A percentile compares a stretch with the other conserved stretches of the same genome.
These are phyloP conservation scores for Sinohyriopsis cumingii DNA, from an alignment of 2,888 invertebrate genomes.

Conservation along the genomic window DNA sequence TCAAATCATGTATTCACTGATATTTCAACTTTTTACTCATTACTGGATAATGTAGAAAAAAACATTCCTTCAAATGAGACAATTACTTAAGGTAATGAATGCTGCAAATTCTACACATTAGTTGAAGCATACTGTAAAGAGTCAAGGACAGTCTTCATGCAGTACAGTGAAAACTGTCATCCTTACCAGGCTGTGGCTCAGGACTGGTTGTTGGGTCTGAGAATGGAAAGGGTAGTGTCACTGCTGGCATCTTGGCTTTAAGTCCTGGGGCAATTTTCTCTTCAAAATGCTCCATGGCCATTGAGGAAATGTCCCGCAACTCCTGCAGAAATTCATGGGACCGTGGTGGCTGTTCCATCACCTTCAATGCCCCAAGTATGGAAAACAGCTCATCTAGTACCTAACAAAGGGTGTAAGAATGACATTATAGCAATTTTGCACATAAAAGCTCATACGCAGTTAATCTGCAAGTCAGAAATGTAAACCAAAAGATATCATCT, in stretches of 20 bases:
- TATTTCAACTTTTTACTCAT: too few species aligned
- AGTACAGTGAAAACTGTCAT: not conserved
- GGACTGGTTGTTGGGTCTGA: constrained; percentile 12
- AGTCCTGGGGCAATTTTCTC: constrained; percentile 87
- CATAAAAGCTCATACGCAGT: not conserved
- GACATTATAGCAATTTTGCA: not conserved
- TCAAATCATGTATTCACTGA: too few species aligned
- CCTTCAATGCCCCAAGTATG: constrained; percentile 82
- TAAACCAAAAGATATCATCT: too few species aligned
- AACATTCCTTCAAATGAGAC: too few species aligned
- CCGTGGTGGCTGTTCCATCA: constrained; percentile 78
- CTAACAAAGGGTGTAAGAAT: constrained; percentile 72
- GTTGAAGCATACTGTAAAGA: too few species aligned
- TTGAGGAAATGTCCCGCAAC: constrained; percentile 90
- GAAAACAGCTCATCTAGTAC: constrained; percentile 90
- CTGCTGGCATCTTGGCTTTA: constrained; percentile 53
- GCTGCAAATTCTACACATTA: too few species aligned
- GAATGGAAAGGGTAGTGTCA: constrained; percentile 44
- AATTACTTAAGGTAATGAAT: too few species aligned
- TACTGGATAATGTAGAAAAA: too few species aligned
- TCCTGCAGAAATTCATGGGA: constrained; percentile 91
- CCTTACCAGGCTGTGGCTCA: too few species aligned
- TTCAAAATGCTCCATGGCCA: constrained; percentile 97
- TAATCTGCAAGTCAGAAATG: too few species aligned
- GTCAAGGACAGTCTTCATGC: not conserved